These are phyloP conservation scores for Camponotus vicinus DNA, from an alignment of 1,140 invertebrate species.

Conservation along the genomic window DNA sequence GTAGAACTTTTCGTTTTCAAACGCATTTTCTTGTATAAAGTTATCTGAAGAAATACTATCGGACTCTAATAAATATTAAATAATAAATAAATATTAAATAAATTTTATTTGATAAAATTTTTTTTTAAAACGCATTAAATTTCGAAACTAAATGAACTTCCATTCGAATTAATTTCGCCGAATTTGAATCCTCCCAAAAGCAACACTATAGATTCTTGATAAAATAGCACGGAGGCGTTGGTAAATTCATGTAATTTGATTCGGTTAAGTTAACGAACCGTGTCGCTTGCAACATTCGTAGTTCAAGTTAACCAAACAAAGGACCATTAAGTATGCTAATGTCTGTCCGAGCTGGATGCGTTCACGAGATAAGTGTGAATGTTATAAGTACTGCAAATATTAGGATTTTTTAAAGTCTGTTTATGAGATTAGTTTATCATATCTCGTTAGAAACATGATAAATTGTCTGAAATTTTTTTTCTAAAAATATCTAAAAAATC, in stretches of 20 bases:
- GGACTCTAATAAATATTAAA: slow-evolving; percentile 56
- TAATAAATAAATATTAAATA: slow-evolving; percentile 6
- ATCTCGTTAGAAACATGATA: neutral
- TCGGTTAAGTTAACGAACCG: slow-evolving; percentile 84
- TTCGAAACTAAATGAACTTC: slow-evolving; percentile 57
- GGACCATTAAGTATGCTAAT: slow-evolving; percentile 84
- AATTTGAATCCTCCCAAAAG: neutral
- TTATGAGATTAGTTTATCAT: slow-evolving; percentile 42
- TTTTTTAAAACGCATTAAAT: slow-evolving; percentile 19
- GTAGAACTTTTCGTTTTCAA: neutral
- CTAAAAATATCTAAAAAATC: neutral
- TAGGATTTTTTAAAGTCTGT: slow-evolving; percentile 42
- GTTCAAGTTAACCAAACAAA: slow-evolving; percentile 84
- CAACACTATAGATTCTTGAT: slow-evolving; percentile 71
- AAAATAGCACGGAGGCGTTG: slow-evolving; percentile 81
- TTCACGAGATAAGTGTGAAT: slow-evolving; percentile 78
- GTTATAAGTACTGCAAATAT: slow-evolving; percentile 65
- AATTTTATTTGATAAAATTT: too few relatives aligned
- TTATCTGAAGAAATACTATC: slow-evolving; percentile 33
- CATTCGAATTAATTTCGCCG: slow-evolving; percentile 66
- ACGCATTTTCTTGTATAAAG: neutral
- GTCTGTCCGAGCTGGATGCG: slow-evolving; percentile 68
- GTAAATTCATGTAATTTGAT: slow-evolving; percentile 85
- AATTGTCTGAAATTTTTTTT: neutral
- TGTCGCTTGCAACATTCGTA: slow-evolving; percentile 83